These are phyloP conservation scores for Heliconius ismenius DNA, from an alignment of 2,888 invertebrate genomes.

Conservation along the genomic window DNA sequence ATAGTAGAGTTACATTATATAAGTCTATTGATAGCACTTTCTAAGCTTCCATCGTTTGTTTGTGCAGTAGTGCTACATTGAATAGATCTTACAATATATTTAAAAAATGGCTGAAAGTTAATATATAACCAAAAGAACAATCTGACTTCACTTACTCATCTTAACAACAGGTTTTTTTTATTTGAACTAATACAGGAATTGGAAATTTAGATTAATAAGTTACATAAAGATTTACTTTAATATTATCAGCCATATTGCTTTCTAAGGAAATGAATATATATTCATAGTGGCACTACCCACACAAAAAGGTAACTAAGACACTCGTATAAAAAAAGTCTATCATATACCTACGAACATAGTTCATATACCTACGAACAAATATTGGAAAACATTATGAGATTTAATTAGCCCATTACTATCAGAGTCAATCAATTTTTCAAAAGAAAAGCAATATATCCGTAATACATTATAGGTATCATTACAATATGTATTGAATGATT, in stretches of 20 bases:
- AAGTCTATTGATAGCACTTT: conserved; percentile 8
- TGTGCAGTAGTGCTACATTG: not conserved
- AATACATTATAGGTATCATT: not conserved
- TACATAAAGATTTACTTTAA: no score
- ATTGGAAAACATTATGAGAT: not conserved
- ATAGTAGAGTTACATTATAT: conserved; percentile 33
- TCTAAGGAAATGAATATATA: not conserved
- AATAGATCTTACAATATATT: not conserved
- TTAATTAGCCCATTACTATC: not conserved
- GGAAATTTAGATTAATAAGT: no score
- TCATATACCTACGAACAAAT: not conserved
- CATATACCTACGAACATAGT: not conserved
- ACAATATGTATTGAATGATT: not conserved
- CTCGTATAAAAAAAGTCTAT: conserved; percentile 9
- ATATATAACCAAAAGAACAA: no score
- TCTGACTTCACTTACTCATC: no score
- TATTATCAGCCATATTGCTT: no score
- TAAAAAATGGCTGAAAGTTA: no score
- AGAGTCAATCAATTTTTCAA: not conserved
- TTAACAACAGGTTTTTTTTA: no score
- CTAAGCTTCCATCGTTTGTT: conserved; percentile 8
- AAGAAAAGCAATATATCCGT: not conserved
- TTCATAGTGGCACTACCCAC: conserved; percentile 6
- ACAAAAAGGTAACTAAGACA: not conserved
- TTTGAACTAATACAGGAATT: no score